Evolutionary conservation across 1,140 invertebrate genomes (phyloP), one percentile per base, ranked within the genome.

Genomic region (Philotrypesis tridentata): DNA sequence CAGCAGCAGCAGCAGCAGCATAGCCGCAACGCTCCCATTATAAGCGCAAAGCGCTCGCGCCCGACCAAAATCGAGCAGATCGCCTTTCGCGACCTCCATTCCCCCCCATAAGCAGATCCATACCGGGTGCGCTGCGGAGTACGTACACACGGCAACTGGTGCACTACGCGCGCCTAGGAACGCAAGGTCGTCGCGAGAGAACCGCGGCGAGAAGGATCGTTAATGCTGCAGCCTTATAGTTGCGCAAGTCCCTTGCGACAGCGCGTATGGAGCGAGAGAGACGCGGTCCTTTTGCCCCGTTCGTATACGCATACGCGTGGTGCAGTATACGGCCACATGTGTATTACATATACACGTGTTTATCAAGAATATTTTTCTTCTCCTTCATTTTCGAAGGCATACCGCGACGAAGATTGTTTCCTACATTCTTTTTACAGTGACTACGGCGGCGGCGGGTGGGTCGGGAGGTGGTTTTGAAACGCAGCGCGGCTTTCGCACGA

Each of bases 171-270:
- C 25, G 43, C 31, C 21, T 81, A 74, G 79, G 81, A 82, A 83
- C 83, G 76, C 82, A 79, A 73, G 82, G 84, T 80, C 82, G 78
- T 17, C n/a, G n/a, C n/a, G n/a, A n/a, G 31, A 63, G 23, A 27
- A 6, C 27, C 33, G 68, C 72, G 40, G n/a, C n/a, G n/a, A n/a
- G n/a, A 73, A 63, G 79, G 78, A 80, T 78, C 84, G 82, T 85
- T 71, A 71, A 71, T 71, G 82, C 85, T n/a, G 82, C 84, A 5
- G 82, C 84, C 75, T 11, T 55, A 17, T n/a, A 17, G 55, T 74
- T 74, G 37, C 71, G 60, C 40, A 74, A 55, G 60, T 11, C 14
- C 5, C 73, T 73, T n/a, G n/a, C n/a, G n/a, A n/a, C n/a, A n/a
- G n/a, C n/a, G n/a, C n/a, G n/a, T n/a, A n/a, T n/a, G n/a, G n/a